Percentiles rank a stretch among this genome's conserved stretches.
Evolutionary conservation across 2,888 invertebrate genomes (phyloP).

Genomic region (Linnaemya vulpina): DNA sequence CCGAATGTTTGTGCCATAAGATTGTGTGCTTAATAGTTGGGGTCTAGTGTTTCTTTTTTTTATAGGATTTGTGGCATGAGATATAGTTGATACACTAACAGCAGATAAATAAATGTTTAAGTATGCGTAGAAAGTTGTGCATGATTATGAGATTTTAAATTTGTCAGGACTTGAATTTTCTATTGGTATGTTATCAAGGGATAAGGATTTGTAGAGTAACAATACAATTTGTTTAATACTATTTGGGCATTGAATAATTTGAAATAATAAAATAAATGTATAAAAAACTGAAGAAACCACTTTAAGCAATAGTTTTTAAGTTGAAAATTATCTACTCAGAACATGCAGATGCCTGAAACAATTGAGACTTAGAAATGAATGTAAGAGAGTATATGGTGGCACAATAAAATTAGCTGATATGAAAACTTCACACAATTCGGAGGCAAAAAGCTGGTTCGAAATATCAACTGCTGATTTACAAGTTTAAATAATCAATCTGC

Average conservation of each 20-base stretch:
- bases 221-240: conserved; percentile 45
- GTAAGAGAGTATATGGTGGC: too few species aligned
- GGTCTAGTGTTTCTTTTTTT: conserved; percentile 19
- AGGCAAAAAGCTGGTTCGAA: too few species aligned
- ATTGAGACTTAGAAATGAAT: too few species aligned
- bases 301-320: background rate
- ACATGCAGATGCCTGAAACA: too few species aligned
- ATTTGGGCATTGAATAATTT: conserved; percentile 46
- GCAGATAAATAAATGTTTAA: conserved; percentile 5
- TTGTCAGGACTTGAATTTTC: conserved; percentile 29
- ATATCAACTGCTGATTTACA: too few species aligned
- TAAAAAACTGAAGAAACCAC: background rate
- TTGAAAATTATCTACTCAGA: too few species aligned
- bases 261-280: background rate
- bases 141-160: conserved; percentile 25
- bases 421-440: too few species aligned
- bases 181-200: conserved; percentile 47
- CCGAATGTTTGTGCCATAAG: conserved; percentile 17
- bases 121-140: background rate
- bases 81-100: conserved; percentile 15
- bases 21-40: conserved; percentile 24
- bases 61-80: conserved; percentile 1
- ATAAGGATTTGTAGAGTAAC: conserved; percentile 53
- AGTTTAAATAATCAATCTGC: too few species aligned
- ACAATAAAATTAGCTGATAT: too few species aligned